phyloP scores from a whole-genome alignment of 2,888 invertebrate species.

The Abrostola tripartita region DNA sequence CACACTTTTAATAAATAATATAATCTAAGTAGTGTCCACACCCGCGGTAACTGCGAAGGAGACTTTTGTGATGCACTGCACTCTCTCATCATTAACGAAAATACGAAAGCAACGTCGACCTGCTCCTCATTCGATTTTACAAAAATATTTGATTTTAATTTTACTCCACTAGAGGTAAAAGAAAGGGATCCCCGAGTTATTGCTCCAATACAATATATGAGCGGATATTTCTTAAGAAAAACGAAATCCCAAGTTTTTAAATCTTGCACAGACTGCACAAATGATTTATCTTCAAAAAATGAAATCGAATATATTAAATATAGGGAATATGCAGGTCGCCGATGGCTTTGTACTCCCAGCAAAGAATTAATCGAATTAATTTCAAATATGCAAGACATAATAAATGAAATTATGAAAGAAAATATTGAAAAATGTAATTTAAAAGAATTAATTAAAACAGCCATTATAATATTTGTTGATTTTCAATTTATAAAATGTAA shows the following conservation, averaged over 20 bases:
- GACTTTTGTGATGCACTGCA: conserved; percentile 31
- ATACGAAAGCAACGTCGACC: conserved; percentile 22
- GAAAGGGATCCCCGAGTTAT: conserved; percentile 12
- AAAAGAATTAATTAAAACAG: conserved; percentile 36
- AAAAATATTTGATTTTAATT: conserved; percentile 6
- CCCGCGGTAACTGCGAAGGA: conserved; percentile 30
- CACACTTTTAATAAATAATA: conserved; percentile 23
- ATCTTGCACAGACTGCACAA: conserved; percentile 4
- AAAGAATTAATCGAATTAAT: conserved; percentile 20
- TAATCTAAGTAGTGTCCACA: conserved; percentile 43
- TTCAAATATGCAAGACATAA: conserved; percentile 36
- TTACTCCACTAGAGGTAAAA: conserved; percentile 11
- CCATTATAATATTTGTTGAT: conserved; percentile 16
- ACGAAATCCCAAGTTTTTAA: conserved; percentile 1
- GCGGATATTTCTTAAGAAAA: conserved; percentile 42
- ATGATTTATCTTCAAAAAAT: conserved; percentile 6
- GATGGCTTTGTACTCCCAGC: conserved; percentile 44
- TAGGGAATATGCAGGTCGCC: conserved; percentile 44
- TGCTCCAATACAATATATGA: conserved; percentile 31
- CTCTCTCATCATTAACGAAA: conserved; percentile 27
- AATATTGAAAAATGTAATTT: conserved; percentile 25
- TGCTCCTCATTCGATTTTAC: conserved; percentile 14
- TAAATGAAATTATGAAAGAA: conserved; percentile 21
- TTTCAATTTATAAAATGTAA: conserved; percentile 28
- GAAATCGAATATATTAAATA: conserved; percentile 19